Percentiles rank a stretch among this genome's conserved stretches.
These are phyloP conservation scores for Oscheius myriophilus DNA, from an alignment of 2,888 invertebrate species.

Conservation along the genomic window DNA sequence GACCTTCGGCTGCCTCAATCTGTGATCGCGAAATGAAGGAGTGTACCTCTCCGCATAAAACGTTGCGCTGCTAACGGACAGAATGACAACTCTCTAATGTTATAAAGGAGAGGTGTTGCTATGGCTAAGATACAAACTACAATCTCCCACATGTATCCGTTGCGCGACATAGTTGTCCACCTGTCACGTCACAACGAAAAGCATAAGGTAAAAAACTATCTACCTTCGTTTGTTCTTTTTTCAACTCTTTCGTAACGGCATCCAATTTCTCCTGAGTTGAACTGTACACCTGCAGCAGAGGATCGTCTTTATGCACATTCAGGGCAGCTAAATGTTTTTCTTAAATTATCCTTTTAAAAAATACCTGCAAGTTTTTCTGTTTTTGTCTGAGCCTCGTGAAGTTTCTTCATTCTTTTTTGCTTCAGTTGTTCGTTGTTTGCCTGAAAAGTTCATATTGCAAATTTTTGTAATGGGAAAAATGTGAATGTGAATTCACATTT, in stretches of 20 bases:
- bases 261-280: conserved; percentile 83
- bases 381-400: conserved; percentile 79
- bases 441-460: conserved; percentile 57
- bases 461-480: too few relatives aligned
- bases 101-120: too few relatives aligned
- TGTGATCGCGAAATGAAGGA: too few relatives aligned
- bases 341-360: background rate
- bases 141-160: too few relatives aligned
- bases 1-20: too few relatives aligned
- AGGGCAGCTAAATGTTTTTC: conserved; percentile 50
- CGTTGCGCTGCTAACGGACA: too few relatives aligned
- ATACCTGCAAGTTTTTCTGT: conserved; percentile 70
- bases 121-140: too few relatives aligned
- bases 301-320: conserved; percentile 78
- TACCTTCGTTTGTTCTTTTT: conserved; percentile 79
- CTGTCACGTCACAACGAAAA: background rate
- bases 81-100: too few relatives aligned
- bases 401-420: conserved; percentile 79
- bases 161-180: too few relatives aligned
- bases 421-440: conserved; percentile 80
- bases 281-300: conserved; percentile 81
- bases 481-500: too few relatives aligned
- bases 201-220: background rate
- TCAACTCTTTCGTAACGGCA: conserved; percentile 79
- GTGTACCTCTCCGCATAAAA: too few relatives aligned